Conservation (phyloP, 2,113 vertebrate genomes). For the Pogona vitticeps region DNA sequence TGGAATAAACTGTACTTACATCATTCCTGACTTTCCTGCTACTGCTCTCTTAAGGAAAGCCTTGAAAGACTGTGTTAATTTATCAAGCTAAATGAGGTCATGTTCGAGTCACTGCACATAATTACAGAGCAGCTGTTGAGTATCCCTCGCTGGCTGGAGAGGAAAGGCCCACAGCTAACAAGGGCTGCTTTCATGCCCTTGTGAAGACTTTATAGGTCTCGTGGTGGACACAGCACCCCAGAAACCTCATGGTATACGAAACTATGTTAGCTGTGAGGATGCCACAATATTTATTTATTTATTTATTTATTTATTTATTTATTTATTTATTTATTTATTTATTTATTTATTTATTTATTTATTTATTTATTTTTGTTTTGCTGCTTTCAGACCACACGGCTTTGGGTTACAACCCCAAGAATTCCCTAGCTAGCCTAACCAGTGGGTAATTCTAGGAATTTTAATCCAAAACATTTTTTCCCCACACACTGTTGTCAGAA, state of each 20-base stretch:
- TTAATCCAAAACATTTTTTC: no score
- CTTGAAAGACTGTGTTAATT: constrained; percentile 18
- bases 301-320: no score
- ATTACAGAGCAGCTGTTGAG: not conserved
- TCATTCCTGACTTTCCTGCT: not conserved
- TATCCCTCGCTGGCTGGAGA: not conserved
- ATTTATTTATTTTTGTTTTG: no score
- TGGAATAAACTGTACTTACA: constrained; percentile 30
- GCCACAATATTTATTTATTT: no score
- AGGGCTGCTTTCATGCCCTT: not conserved
- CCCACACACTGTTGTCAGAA: no score
- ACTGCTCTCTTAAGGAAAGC: constrained; percentile 12
- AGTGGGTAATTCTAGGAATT: not conserved
- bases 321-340: no score
- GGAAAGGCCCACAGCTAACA: not conserved
- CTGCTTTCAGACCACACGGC: not conserved
- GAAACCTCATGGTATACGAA: no score
- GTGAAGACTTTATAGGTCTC: not conserved
- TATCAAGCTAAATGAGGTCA: constrained; percentile 28
- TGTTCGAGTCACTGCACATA: not conserved
- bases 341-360: no score
- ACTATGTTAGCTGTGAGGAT: no score
- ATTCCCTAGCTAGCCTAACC: not conserved
- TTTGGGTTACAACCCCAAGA: not conserved
- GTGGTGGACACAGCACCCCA: no score